These are phyloP conservation scores for Coelinius sp. DNA, from an alignment of 2,888 invertebrate species.

Conservation along the genomic window DNA sequence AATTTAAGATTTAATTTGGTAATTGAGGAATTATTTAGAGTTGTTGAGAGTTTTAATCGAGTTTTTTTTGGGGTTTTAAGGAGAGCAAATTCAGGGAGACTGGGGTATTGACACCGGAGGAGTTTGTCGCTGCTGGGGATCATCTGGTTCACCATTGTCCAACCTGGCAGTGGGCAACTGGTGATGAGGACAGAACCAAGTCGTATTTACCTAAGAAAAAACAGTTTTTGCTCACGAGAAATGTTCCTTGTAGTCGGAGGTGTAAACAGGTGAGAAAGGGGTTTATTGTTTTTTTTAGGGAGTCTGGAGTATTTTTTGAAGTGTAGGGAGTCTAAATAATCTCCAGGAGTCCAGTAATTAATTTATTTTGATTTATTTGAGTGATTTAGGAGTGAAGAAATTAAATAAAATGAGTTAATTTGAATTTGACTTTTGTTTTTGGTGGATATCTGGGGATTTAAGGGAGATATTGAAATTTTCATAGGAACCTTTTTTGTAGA, in stretches of 20 bases:
- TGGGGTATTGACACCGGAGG: conserved; percentile 98
- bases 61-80: conserved; percentile 72
- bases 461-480: too few species aligned
- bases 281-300: neutral
- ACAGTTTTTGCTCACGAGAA: conserved; percentile 96
- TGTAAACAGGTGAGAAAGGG: conserved; percentile 88
- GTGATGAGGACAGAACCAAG: conserved; percentile 91
- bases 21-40: neutral
- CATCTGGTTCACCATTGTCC: conserved; percentile 99
- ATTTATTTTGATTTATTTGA: too few species aligned
- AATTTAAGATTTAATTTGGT: too few species aligned
- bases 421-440: too few species aligned
- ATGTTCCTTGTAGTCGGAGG: conserved; percentile 96
- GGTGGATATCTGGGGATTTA: too few species aligned
- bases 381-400: too few species aligned
- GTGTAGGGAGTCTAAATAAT: too few species aligned
- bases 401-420: too few species aligned
- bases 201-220: conserved; percentile 94
- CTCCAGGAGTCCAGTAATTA: too few species aligned
- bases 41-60: neutral
- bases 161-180: conserved; percentile 98
- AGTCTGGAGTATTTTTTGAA: too few species aligned
- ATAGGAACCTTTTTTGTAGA: too few species aligned
- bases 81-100: conserved; percentile 98
- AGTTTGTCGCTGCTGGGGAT: conserved; percentile 98